Evolutionary conservation across 1,140 invertebrate species (phyloP).

Genomic region (Trichoplusia ni): DNA sequence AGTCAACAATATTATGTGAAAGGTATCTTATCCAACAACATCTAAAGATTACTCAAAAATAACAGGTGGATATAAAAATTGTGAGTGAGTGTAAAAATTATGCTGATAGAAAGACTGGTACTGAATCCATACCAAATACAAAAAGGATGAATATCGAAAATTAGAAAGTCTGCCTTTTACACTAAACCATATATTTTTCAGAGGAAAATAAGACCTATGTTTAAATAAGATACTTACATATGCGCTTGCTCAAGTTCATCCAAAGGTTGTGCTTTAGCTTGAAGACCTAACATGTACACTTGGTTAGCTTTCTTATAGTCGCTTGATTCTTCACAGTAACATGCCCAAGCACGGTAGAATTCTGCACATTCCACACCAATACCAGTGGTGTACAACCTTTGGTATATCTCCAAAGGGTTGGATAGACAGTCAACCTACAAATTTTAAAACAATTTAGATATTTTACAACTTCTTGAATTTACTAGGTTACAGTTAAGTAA

Average conservation of each 20-base stretch:
- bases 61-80: too few species aligned
- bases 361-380: slow-evolving; percentile 89
- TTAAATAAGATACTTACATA: slow-evolving; percentile 75
- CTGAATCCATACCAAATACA: too few species aligned
- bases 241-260: slow-evolving; percentile 88
- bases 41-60: too few species aligned
- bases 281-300: slow-evolving; percentile 87
- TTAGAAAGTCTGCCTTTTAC: too few species aligned
- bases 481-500: too few species aligned
- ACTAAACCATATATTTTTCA: not conserved
- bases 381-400: slow-evolving; percentile 88
- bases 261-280: slow-evolving; percentile 86
- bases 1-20: too few species aligned
- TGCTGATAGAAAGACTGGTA: too few species aligned
- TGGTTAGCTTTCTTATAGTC: slow-evolving; percentile 89
- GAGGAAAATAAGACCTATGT: not conserved
- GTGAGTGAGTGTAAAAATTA: too few species aligned
- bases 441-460: not conserved
- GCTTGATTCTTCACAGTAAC: slow-evolving; percentile 88
- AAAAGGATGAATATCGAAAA: too few species aligned
- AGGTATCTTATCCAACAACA: too few species aligned
- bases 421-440: slow-evolving; percentile 88
- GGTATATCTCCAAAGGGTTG: slow-evolving; percentile 89
- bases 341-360: slow-evolving; percentile 91
- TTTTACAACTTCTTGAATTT: too few species aligned